Conservation (phyloP, 2,113 vertebrate species). For the Sigmodon hispidus region DNA sequence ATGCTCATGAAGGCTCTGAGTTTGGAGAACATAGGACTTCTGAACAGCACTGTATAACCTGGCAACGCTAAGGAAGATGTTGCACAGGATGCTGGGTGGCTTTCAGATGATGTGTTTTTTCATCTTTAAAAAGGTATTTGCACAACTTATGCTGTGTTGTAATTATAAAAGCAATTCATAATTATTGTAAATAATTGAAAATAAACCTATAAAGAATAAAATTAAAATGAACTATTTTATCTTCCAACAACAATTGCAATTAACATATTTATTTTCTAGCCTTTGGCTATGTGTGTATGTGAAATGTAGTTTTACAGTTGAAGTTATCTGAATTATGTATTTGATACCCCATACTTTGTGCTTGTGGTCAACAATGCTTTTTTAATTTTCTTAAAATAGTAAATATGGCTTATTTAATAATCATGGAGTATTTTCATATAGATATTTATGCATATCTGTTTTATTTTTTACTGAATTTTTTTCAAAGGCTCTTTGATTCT, state of each 20-base stretch:
- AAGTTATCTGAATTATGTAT: neutral
- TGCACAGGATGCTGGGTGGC: neutral
- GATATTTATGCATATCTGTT: accelerated
- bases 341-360: neutral
- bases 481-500: neutral
- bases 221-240: constrained; percentile 48
- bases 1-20: neutral
- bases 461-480: neutral
- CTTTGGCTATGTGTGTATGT: neutral
- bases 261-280: constrained; percentile 40
- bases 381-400: constrained; percentile 2
- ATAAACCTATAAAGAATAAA: constrained; percentile 40
- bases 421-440: neutral
- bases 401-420: constrained; percentile 25
- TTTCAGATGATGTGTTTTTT: neutral
- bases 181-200: constrained; percentile 38
- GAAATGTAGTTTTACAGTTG: neutral
- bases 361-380: neutral
- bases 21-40: neutral
- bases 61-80: accelerated
- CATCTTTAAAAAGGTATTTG: neutral
- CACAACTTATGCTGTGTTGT: neutral
- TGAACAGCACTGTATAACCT: neutral
- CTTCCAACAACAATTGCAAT: neutral
- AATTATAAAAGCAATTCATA: constrained; percentile 27